Evolutionary conservation across 2,797 vertebrate genomes (phyloP).

Genomic region (Peromyscus eremicus): DNA sequence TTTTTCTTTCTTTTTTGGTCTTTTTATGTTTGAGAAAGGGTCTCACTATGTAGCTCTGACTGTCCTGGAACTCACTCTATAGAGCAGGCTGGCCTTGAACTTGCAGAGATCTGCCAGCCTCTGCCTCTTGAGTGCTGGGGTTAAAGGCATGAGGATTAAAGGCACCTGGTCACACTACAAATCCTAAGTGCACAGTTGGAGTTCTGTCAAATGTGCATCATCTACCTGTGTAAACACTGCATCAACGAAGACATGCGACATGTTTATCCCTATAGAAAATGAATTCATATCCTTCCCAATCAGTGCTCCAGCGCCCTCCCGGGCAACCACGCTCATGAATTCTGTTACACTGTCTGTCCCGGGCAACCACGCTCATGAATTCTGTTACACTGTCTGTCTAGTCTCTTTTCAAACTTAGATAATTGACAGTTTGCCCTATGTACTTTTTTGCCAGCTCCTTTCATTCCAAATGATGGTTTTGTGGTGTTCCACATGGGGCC

Average conservation of each 20-base stretch:
- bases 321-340: background rate
- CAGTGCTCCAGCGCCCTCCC: background rate
- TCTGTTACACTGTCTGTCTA: background rate
- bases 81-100: no score
- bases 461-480: background rate
- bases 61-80: no score
- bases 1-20: background rate
- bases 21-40: background rate
- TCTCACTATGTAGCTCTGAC: no score
- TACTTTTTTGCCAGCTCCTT: background rate
- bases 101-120: no score
- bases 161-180: background rate
- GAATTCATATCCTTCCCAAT: background rate
- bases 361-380: background rate
- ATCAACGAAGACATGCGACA: background rate
- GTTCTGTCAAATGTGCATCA: slow-evolving; percentile 8
- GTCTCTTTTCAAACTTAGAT: background rate
- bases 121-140: no score
- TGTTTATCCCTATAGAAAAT: slow-evolving; percentile 18
- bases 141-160: no score
- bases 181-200: background rate
- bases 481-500: background rate
- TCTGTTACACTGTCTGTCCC: background rate
- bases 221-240: background rate
- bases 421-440: background rate